Percentiles rank a stretch among this genome's conserved stretches.
Evolutionary conservation across 1,140 invertebrate genomes (phyloP).

Genomic region (Meloidogyne exigua): DNA sequence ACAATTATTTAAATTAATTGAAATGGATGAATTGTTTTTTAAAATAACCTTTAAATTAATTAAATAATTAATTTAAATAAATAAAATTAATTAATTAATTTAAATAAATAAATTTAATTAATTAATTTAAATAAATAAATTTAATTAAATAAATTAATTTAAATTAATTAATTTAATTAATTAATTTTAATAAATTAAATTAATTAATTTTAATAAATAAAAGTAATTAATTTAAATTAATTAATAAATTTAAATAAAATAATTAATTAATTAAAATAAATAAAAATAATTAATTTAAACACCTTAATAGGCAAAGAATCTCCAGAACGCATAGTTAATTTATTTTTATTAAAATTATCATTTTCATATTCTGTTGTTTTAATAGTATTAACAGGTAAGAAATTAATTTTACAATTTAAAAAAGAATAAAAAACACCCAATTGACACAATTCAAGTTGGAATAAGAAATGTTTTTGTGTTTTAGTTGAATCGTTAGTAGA

Average conservation of each 20-base stretch:
- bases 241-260: background rate
- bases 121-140: background rate
- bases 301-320: slow-evolving; percentile 13
- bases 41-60: slow-evolving; percentile 1
- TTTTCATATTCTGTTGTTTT: background rate
- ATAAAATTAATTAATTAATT: too few relatives aligned
- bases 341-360: background rate
- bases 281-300: background rate
- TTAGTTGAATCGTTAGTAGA: background rate
- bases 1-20: slow-evolving; percentile 5
- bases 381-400: background rate
- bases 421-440: background rate
- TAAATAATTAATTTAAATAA: background rate
- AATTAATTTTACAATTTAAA: background rate
- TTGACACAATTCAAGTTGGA: background rate
- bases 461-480: background rate
- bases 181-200: too few relatives aligned
- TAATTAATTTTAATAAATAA: background rate
- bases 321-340: background rate
- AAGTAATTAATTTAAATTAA: too few relatives aligned
- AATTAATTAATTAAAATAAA: too few relatives aligned
- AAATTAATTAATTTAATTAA: too few relatives aligned
- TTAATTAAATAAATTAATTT: background rate
- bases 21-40: slow-evolving; percentile 1
- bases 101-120: too few relatives aligned